A percentile compares a stretch with the other conserved stretches of the same genome.
Evolutionary conservation across 2,113 vertebrate genomes (phyloP).

Genomic region (Pantherophis guttatus): DNA sequence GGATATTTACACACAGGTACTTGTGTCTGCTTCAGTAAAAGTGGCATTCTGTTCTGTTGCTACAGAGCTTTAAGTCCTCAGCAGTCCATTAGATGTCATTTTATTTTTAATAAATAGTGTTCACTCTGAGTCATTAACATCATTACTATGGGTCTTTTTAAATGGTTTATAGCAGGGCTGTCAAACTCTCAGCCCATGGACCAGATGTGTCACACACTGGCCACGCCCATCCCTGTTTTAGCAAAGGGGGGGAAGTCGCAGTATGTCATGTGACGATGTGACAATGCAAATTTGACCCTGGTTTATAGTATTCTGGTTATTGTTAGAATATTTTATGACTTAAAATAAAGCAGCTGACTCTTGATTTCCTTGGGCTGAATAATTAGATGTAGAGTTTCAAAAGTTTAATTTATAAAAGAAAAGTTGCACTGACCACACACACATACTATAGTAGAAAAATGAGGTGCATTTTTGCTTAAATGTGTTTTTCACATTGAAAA

Average conservation of each 20-base stretch:
- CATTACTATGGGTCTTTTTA: slow-evolving; percentile 56
- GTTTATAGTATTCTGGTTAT: slow-evolving; percentile 44
- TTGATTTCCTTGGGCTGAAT: slow-evolving; percentile 48
- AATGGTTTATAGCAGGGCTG: slow-evolving; percentile 20
- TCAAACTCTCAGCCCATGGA: no score
- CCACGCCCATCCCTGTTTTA: no score
- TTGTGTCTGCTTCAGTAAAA: slow-evolving; percentile 23
- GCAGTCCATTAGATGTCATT: slow-evolving; percentile 21
- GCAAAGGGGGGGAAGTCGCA: no score
- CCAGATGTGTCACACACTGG: no score
- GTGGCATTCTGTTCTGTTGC: slow-evolving; percentile 29
- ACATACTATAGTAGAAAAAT: not conserved
- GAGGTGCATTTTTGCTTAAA: not conserved
- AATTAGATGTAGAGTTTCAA: slow-evolving; percentile 63
- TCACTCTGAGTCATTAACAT: slow-evolving; percentile 12
- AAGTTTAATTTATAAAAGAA: slow-evolving; percentile 56
- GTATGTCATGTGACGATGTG: no score
- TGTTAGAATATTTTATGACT: slow-evolving; percentile 59
- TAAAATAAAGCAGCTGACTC: slow-evolving; percentile 43
- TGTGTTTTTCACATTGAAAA: not conserved
- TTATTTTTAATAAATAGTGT: slow-evolving; percentile 35
- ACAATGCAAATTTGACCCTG: not conserved
- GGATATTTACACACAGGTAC: not conserved
- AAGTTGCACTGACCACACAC: slow-evolving; percentile 45
- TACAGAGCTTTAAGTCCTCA: slow-evolving; percentile 28